These are phyloP conservation scores for Oxyura jamaicensis DNA, from an alignment of 2,113 vertebrate genomes.

Conservation along the genomic window DNA sequence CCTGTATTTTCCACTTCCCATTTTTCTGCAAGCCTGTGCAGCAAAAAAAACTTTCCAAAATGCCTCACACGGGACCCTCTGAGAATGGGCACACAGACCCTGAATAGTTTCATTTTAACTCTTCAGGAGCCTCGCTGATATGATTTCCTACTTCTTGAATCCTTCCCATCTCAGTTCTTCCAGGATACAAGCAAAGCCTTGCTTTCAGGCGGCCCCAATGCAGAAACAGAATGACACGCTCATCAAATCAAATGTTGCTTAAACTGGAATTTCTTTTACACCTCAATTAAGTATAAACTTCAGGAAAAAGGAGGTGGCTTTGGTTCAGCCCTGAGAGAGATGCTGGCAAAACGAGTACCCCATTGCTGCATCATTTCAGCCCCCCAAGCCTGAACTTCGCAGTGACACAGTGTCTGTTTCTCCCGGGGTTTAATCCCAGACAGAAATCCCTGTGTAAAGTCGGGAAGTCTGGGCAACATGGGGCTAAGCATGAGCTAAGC, in stretches of 20 bases:
- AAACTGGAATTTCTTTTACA: not conserved
- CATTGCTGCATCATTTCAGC: not conserved
- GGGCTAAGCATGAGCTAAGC: not conserved
- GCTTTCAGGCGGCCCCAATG: not conserved
- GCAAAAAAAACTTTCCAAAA: not conserved
- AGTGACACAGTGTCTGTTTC: not conserved
- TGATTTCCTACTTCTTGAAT: not conserved
- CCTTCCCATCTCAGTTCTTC: not conserved
- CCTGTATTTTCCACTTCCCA: not conserved
- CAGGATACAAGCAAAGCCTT: not conserved
- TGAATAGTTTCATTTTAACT: not conserved
- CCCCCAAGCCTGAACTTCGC: not conserved
- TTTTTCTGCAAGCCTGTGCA: not conserved
- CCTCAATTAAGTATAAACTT: not conserved
- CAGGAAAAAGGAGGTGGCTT: not conserved
- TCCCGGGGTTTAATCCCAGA: not conserved
- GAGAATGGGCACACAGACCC: not conserved
- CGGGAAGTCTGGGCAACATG: rapidly evolving
- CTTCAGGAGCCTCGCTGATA: not conserved
- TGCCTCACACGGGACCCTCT: rapidly evolving
- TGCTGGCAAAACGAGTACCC: not conserved
- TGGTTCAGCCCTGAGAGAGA: not conserved
- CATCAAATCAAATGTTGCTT: not conserved
- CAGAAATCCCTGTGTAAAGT: not conserved
- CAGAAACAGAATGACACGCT: not conserved